Base-by-base conservation (phyloP, 2,113 vertebrate species). In the Symphodus melops region DNA sequence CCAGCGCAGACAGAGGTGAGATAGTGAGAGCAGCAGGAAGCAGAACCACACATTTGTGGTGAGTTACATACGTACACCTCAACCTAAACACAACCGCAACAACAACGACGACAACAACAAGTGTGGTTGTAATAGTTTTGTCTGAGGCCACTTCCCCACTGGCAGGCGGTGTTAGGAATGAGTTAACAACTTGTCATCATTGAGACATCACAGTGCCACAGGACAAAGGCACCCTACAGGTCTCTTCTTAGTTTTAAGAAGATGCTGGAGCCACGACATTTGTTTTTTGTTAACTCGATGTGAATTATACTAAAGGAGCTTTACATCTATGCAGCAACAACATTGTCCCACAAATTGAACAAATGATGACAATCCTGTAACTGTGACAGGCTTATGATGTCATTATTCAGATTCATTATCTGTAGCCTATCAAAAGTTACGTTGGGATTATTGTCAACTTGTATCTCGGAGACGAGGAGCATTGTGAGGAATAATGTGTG, bases 1-100 rank as follows among this genome's bases (percentile, higher is more conserved):
- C 95, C 94, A 90, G 91, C 66, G 89, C 93, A 64, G 94, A 94
- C 75, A 46, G 66, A 68, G 65, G 82, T 65, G 74, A 89, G 67
- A 55, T 6, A 8, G 46, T 21, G 51, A 44, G 61, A 60, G 28
- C 13, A 33, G 67, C 25, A 80, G 75, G 60, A 68, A 64, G 49
- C 71, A 67, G 64, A 77, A 46, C 48, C 72, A 55, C 41, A 51
- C 28, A 61, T 66, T 52, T 65, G 41, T 49, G 67, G 36, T 53
- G 57, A 82, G 66, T 48, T 60, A 20, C 60, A 70, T 49, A 23
- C 6, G 37, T 16, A 61, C 55, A 28, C 10, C 23, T 62, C 12
- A n/a, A 66, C 54, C 46, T 64, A 36, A 41, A 41, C 11, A 1
- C 10, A 39, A 39, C 8, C 82, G 5, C 28, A 33, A 33, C 28